These are phyloP conservation scores for Eumacrocentrus americanus DNA, from an alignment of 2,888 invertebrate species.

Conservation along the genomic window DNA sequence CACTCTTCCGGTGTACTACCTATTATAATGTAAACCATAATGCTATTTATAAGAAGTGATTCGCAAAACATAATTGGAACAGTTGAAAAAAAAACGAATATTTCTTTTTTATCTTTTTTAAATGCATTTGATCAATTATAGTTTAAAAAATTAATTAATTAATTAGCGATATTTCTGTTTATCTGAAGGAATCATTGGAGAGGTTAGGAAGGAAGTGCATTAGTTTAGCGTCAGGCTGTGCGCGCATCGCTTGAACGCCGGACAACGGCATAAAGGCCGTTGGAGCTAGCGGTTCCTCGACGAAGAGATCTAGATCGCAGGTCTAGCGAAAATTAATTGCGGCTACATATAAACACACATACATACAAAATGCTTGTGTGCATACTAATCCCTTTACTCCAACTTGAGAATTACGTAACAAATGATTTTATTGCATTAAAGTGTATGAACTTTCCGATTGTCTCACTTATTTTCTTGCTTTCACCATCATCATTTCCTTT, in stretches of 20 bases:
- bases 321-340: slow-evolving; percentile 44
- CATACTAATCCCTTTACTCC: not conserved
- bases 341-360: no score
- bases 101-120: no score
- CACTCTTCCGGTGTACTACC: slow-evolving; percentile 32
- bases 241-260: slow-evolving; percentile 34
- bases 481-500: no score
- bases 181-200: no score
- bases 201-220: slow-evolving; percentile 7
- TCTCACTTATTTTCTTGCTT: no score
- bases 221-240: not conserved
- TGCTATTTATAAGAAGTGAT: no score
- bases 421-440: not conserved
- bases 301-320: slow-evolving; percentile 52
- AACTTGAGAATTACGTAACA: not conserved
- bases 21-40: not conserved
- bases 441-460: no score
- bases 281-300: slow-evolving; percentile 51
- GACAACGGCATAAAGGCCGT: slow-evolving; percentile 51
- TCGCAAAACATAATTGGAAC: no score
- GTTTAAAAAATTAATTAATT: no score
- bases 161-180: no score
- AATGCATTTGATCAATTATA: no score
- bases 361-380: no score
- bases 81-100: not conserved